Evolutionary conservation across 1,140 invertebrate genomes (phyloP).

Genomic region (Drosophila littoralis): DNA sequence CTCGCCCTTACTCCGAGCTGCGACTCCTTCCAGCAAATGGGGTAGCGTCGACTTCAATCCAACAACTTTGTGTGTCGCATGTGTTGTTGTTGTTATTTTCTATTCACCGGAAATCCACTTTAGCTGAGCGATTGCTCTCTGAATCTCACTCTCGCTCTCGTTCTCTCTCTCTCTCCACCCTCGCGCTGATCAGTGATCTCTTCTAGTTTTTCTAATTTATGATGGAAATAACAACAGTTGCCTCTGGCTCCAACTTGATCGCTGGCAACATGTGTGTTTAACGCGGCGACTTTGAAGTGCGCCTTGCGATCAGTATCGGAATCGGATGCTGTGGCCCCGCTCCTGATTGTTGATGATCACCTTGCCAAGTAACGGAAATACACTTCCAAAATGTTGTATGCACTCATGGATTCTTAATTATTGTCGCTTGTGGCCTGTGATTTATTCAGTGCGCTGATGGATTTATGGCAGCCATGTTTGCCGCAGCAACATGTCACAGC

Average conservation of each 20-base stretch:
- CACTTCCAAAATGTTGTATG: slow-evolving; percentile 50
- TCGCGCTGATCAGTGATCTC: slow-evolving; percentile 48
- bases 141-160: slow-evolving; percentile 10
- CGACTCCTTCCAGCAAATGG: slow-evolving; percentile 33
- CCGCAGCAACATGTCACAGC: slow-evolving; percentile 22
- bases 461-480: slow-evolving; percentile 78
- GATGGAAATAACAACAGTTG: slow-evolving; percentile 65
- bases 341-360: slow-evolving; percentile 62
- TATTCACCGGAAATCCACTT: slow-evolving; percentile 84
- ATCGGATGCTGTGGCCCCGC: slow-evolving; percentile 41
- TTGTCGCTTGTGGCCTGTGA: slow-evolving; percentile 53
- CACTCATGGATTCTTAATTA: slow-evolving; percentile 61
- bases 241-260: slow-evolving; percentile 48
- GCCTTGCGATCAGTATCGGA: slow-evolving; percentile 37
- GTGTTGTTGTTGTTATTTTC: slow-evolving; percentile 47
- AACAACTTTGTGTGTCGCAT: slow-evolving; percentile 58
- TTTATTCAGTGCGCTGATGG: slow-evolving; percentile 74
- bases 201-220: slow-evolving; percentile 68
- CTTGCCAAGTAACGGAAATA: slow-evolving; percentile 73
- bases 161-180: slow-evolving; percentile 19
- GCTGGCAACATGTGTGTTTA: slow-evolving; percentile 65
- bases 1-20: slow-evolving; percentile 11
- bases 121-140: slow-evolving; percentile 27
- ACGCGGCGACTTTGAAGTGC: slow-evolving; percentile 60
- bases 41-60: slow-evolving; percentile 31